Conservation (phyloP, 2,888 invertebrate species). For the Cheilosia impressa region DNA sequence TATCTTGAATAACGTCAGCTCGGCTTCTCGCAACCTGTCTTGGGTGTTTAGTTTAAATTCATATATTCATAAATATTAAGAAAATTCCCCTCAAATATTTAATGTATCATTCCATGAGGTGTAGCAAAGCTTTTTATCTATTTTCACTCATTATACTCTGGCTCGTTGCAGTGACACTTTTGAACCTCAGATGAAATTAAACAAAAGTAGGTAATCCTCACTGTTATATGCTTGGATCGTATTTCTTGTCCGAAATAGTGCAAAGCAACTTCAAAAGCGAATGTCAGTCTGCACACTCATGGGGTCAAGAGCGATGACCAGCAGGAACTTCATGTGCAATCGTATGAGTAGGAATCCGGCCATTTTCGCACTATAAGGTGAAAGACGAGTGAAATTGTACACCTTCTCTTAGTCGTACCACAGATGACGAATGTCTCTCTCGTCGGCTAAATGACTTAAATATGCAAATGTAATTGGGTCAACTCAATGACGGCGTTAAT, state of each 20-base stretch:
- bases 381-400: conserved; percentile 1
- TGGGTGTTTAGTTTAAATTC: too few species aligned
- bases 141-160: too few species aligned
- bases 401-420: background rate
- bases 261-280: background rate
- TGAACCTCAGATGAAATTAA: background rate
- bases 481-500: background rate
- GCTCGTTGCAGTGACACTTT: too few species aligned
- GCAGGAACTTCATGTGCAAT: background rate
- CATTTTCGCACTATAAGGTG: background rate
- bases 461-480: conserved; percentile 25
- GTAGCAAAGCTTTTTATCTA: too few species aligned
- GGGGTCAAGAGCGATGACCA: conserved; percentile 3
- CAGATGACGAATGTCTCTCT: conserved; percentile 1
- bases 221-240: background rate
- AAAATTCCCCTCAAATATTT: too few species aligned
- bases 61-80: too few species aligned
- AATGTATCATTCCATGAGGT: too few species aligned
- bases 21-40: too few species aligned
- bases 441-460: background rate
- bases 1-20: too few species aligned
- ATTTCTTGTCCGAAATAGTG: background rate
- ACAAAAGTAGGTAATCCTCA: background rate
- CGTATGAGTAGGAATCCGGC: background rate
- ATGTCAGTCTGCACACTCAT: background rate